phyloP scores from a whole-genome alignment of 2,113 vertebrate species.

The human region GRCh38 chr6:7885001-7885500 shows the following conservation, averaged over 20 bases:
- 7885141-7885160: neutral
- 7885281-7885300: neutral
- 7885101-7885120: neutral
- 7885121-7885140: neutral
- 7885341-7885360: neutral
- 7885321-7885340: neutral
- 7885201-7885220: too few species aligned
- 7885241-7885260: neutral
- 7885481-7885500: fast-evolving
- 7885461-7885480: neutral
- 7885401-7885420: fast-evolving
- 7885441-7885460: neutral
- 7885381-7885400: fast-evolving
- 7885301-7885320: neutral
- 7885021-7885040: fast-evolving
- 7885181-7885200: neutral
- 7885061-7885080: neutral
- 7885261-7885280: neutral
- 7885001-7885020: neutral
- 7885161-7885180: neutral
- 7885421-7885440: neutral
- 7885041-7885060: neutral
- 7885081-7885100: neutral
- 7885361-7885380: neutral
- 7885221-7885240: neutral